Conservation (phyloP, 2,797 vertebrate species). For the Zenarchopterus dispar region DNA sequence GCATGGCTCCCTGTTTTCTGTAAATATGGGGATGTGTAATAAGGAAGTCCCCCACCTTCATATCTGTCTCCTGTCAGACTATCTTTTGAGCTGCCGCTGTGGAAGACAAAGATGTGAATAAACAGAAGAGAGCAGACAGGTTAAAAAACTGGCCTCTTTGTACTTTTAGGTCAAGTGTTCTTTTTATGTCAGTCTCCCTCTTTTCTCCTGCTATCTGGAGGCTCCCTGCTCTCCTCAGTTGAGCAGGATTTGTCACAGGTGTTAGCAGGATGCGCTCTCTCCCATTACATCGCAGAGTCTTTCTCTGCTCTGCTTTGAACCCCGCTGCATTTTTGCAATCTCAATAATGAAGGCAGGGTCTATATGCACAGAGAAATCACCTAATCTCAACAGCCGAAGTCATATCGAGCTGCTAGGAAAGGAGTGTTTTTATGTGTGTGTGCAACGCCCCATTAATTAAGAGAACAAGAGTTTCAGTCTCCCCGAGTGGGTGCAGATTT, state of each 20-base stretch:
- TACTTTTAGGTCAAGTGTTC: constrained; percentile 40
- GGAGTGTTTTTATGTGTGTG: constrained; percentile 17
- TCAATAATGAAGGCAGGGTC: constrained; percentile 10
- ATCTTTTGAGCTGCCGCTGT: constrained; percentile 5
- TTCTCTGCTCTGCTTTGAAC: constrained; percentile 56
- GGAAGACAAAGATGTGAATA: constrained; percentile 53
- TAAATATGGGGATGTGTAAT: constrained; percentile 9
- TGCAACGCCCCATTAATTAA: constrained; percentile 40
- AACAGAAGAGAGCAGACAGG: constrained; percentile 12
- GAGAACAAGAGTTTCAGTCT: constrained; percentile 40
- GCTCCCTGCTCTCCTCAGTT: constrained; percentile 47
- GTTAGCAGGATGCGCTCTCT: constrained; percentile 44
- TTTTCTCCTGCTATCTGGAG: constrained; percentile 23
- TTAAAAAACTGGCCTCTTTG: constrained; percentile 38
- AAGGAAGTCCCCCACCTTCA: constrained; percentile 7
- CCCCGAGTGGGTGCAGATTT: constrained; percentile 35
- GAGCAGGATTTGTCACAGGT: constrained; percentile 66
- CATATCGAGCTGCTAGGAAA: constrained; percentile 6
- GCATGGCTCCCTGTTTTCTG: constrained; percentile 8
- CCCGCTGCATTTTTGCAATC: constrained; percentile 1
- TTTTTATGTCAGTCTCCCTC: constrained; percentile 6
- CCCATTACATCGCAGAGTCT: constrained; percentile 19
- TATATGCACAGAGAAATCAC: not conserved
- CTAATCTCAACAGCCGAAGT: constrained; percentile 19
- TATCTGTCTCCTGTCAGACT: not conserved